These are phyloP conservation scores for Orchesellides sinensis DNA, from an alignment of 2,888 invertebrate genomes.

Conservation along the genomic window DNA sequence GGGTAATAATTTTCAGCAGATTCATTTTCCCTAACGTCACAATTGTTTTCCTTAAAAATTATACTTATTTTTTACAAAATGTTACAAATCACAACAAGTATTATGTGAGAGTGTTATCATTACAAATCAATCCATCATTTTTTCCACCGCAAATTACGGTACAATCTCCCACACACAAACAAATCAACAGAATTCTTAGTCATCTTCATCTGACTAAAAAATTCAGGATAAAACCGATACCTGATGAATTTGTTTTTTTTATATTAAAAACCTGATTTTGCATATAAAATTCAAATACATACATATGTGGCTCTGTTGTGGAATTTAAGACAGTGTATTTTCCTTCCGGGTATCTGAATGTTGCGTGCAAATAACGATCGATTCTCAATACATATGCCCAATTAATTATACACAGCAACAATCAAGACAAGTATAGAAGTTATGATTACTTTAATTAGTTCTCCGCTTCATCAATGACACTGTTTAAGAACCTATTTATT, in stretches of 20 bases:
- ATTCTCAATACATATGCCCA: too few species aligned
- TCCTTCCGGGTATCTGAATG: not conserved
- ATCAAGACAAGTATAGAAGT: not conserved
- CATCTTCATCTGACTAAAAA: too few species aligned
- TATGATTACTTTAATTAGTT: not conserved
- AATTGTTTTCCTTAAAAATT: not conserved
- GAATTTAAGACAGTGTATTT: not conserved
- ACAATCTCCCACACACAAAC: constrained; percentile 6
- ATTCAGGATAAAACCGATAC: too few species aligned
- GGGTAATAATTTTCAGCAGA: not conserved
- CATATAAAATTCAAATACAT: too few species aligned
- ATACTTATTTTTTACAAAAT: not conserved
- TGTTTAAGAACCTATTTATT: not conserved
- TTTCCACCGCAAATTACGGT: constrained; percentile 8
- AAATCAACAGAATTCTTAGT: too few species aligned
- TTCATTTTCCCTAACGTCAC: not conserved
- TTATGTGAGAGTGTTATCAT: not conserved
- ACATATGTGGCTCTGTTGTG: not conserved
- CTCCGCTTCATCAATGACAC: not conserved
- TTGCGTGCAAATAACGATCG: not conserved
- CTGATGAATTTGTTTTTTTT: too few species aligned
- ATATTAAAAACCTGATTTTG: not conserved
- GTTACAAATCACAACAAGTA: not conserved
- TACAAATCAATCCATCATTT: too few species aligned
- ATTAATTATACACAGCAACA: not conserved